Conservation (phyloP, 2,113 vertebrate genomes). For the Eurystomus gularis region DNA sequence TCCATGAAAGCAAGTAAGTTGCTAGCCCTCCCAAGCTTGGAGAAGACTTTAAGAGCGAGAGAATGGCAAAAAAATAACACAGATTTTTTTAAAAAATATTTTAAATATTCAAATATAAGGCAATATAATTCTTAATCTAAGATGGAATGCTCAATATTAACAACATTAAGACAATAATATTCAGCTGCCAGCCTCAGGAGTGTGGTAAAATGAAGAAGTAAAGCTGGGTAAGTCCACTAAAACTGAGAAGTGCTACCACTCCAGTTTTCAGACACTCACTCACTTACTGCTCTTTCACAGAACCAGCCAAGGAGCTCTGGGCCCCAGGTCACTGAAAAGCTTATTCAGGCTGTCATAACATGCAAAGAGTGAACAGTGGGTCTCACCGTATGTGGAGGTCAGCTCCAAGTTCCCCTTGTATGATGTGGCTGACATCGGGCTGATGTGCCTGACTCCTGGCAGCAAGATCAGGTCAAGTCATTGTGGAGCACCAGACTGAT, state of each 20-base stretch:
- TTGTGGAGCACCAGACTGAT: background rate
- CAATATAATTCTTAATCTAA: background rate
- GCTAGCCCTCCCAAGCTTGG: background rate
- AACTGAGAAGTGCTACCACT: background rate
- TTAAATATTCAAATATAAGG: background rate
- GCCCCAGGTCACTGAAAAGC: background rate
- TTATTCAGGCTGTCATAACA: background rate
- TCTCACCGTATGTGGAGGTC: fast-evolving
- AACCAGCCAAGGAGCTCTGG: background rate
- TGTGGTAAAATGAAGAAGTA: background rate
- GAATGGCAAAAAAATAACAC: too few species aligned
- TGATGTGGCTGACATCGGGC: background rate
- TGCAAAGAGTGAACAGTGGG: background rate
- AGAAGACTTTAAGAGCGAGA: background rate
- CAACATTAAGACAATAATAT: background rate
- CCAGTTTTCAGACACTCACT: background rate
- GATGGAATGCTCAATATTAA: background rate
- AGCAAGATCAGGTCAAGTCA: background rate
- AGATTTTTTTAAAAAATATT: background rate
- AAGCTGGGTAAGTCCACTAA: background rate
- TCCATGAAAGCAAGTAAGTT: background rate
- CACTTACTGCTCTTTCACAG: background rate
- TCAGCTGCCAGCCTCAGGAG: background rate
- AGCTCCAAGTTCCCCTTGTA: fast-evolving
- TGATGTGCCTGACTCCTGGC: background rate